Evolutionary conservation across 2,888 invertebrate species (phyloP).

Genomic region (Subacronicta megacephala): DNA sequence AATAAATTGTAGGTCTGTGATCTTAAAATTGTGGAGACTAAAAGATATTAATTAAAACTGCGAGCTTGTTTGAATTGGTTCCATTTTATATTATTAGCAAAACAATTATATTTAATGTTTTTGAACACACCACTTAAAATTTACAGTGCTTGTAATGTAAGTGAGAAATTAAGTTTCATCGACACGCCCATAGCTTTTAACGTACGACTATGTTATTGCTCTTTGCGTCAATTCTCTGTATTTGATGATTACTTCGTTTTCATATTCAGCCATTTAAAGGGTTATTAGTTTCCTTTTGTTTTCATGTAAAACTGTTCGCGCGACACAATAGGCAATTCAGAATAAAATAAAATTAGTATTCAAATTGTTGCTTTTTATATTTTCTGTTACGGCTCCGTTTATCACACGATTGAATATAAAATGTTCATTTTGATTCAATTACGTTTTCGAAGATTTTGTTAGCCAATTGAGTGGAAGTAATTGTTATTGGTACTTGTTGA

Average conservation of each 20-base stretch:
- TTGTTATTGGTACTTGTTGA: constrained; percentile 11
- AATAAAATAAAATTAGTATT: constrained; percentile 33
- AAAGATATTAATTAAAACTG: no score
- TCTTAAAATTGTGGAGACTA: no score
- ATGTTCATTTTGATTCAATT: constrained; percentile 40
- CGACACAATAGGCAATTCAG: constrained; percentile 22
- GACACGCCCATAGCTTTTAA: neutral
- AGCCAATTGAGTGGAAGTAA: constrained; percentile 22
- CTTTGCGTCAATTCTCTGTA: neutral
- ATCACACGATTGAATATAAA: constrained; percentile 27
- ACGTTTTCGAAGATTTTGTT: constrained; percentile 20
- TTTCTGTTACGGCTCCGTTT: constrained; percentile 18
- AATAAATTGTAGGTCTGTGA: no score
- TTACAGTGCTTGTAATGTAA: neutral
- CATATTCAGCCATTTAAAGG: constrained; percentile 11
- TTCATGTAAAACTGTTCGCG: constrained; percentile 25
- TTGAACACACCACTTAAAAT: no score
- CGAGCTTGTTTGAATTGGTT: no score
- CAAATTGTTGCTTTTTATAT: constrained; percentile 31
- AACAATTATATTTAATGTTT: no score
- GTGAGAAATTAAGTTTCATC: neutral
- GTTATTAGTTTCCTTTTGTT: constrained; percentile 31
- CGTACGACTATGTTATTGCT: neutral
- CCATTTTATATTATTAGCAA: no score
- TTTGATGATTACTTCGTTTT: constrained; percentile 5